These are phyloP conservation scores for Donacobius atricapilla DNA, from an alignment of 2,113 vertebrate genomes.

Conservation along the genomic window DNA sequence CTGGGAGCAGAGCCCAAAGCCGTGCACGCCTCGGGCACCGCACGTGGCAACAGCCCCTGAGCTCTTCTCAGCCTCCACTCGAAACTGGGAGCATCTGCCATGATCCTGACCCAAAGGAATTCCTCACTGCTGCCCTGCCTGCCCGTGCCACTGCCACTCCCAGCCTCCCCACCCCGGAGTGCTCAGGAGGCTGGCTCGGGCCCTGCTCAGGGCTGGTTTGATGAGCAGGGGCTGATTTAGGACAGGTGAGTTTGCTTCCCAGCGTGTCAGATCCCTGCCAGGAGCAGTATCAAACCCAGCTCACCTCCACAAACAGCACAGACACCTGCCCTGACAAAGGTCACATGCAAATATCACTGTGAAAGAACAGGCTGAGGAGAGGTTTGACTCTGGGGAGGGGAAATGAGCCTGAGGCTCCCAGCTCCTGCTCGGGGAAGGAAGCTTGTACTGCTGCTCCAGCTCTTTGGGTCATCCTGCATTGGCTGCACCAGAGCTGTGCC, in stretches of 20 bases:
- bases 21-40: fast-evolving
- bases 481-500: not conserved
- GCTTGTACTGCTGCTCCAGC: not conserved
- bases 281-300: not conserved
- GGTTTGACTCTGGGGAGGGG: not conserved
- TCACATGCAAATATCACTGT: fast-evolving
- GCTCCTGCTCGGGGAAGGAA: not conserved
- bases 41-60: not conserved
- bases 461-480: fast-evolving
- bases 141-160: not conserved
- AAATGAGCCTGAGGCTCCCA: not conserved
- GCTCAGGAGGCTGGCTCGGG: not conserved
- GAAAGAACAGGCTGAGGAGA: not conserved
- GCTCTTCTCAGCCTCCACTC: not conserved
- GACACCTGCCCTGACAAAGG: not conserved
- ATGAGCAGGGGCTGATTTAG: not conserved
- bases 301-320: not conserved
- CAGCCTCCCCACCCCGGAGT: not conserved
- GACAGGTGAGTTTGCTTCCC: not conserved
- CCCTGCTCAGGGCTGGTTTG: not conserved
- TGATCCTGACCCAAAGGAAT: not conserved
- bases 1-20: not conserved
- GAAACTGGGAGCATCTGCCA: not conserved
- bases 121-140: not conserved
- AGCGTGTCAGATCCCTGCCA: not conserved